phyloP scores from a whole-genome alignment of 2,113 vertebrate genomes.

The Brachyistius frenatus region DNA sequence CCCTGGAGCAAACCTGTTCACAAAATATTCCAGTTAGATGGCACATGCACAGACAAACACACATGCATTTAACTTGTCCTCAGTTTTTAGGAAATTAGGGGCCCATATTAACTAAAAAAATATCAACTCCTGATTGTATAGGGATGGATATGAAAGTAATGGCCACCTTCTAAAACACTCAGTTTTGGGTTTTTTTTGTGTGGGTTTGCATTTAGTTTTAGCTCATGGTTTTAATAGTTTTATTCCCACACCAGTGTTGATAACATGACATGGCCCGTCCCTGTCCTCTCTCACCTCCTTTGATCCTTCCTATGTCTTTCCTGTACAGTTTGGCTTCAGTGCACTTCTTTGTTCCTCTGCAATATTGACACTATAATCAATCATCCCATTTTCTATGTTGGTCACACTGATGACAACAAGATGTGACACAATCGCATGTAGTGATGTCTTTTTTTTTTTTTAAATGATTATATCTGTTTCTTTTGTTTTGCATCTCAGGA shows the following conservation, averaged over 20 bases:
- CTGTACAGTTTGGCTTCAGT: slow-evolving; percentile 67
- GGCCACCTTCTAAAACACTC: slow-evolving; percentile 18
- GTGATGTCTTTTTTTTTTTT: slow-evolving; percentile 31
- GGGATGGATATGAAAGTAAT: slow-evolving; percentile 5
- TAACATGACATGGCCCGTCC: slow-evolving; percentile 38
- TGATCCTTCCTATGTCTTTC: slow-evolving; percentile 23
- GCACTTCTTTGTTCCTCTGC: slow-evolving; percentile 48
- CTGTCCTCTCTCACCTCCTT: slow-evolving; percentile 11
- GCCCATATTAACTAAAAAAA: slow-evolving; percentile 19
- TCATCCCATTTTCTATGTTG: slow-evolving; percentile 40
- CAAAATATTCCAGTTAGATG: neutral
- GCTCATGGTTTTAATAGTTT: slow-evolving; percentile 1
- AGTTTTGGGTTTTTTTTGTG: neutral
- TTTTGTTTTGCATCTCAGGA: slow-evolving; percentile 83
- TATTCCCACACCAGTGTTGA: slow-evolving; percentile 28
- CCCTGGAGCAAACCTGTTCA: slow-evolving; percentile 1
- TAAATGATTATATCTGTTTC: slow-evolving; percentile 19
- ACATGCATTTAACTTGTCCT: neutral
- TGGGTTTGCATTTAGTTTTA: slow-evolving; percentile 33
- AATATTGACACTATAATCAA: slow-evolving; percentile 56
- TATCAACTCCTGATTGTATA: neutral
- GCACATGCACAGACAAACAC: neutral
- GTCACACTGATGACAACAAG: slow-evolving; percentile 38
- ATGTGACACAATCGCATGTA: slow-evolving; percentile 51
- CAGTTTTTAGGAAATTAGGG: slow-evolving; percentile 50